Evolutionary conservation across 2,888 invertebrate species (phyloP).

Genomic region (Andrena flavipes): DNA sequence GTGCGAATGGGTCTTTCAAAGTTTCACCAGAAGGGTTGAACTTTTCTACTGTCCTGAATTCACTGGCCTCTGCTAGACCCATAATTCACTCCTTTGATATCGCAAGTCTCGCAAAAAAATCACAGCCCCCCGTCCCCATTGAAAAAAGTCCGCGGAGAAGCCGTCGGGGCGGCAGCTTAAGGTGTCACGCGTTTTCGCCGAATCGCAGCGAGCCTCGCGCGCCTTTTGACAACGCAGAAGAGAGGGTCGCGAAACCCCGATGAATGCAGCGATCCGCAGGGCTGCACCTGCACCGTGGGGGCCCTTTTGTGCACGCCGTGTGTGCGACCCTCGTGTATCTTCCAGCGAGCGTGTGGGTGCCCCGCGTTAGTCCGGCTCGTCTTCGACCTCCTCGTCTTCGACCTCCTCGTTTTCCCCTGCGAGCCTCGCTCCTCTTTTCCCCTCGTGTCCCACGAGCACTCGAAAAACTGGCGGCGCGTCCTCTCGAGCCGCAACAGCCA

Average conservation of each 20-base stretch:
- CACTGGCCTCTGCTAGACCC: no score
- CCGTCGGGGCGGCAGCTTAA: constrained; percentile 24
- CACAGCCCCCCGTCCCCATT: background rate
- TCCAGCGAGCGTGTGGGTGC: constrained; percentile 56
- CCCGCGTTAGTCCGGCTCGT: constrained; percentile 51
- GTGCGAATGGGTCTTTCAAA: no score
- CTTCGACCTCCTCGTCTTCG: constrained; percentile 59
- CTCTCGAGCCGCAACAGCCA: constrained; percentile 65
- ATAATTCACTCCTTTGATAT: background rate
- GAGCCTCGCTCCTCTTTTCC: constrained; percentile 12
- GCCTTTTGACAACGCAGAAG: constrained; percentile 44
- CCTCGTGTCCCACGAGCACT: constrained; percentile 59
- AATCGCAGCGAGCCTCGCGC: constrained; percentile 38
- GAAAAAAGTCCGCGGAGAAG: background rate
- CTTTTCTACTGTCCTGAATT: no score
- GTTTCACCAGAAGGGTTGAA: no score
- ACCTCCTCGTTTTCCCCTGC: constrained; percentile 17
- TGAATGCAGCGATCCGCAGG: constrained; percentile 55
- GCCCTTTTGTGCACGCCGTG: constrained; percentile 59
- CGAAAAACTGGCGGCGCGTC: constrained; percentile 69
- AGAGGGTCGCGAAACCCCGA: constrained; percentile 54
- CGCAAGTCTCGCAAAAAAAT: background rate
- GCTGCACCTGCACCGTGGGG: constrained; percentile 66
- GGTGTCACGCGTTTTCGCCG: constrained; percentile 51
- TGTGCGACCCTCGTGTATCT: constrained; percentile 53